Percentiles rank a stretch among this genome's conserved stretches.
These are phyloP conservation scores for Drosophila anomelani DNA, from an alignment of 2,888 invertebrate species.

Conservation along the genomic window DNA sequence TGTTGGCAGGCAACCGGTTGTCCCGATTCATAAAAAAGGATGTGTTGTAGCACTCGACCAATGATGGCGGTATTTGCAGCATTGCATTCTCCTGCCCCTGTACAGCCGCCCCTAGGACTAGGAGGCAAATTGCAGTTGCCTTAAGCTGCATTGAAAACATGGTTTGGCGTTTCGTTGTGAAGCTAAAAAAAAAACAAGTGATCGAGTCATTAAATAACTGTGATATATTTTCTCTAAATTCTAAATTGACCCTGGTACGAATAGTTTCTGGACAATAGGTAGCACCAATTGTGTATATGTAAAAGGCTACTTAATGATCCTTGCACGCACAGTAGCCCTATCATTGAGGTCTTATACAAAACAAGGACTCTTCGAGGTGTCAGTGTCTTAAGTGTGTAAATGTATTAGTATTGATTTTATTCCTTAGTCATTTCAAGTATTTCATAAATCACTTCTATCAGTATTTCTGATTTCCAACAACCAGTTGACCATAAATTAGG, in stretches of 20 bases:
- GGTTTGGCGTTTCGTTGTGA: conserved; percentile 38
- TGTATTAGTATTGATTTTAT: conserved; percentile 43
- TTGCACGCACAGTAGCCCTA: not conserved
- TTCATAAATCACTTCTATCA: not conserved
- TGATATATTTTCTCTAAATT: not conserved
- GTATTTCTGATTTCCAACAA: not conserved
- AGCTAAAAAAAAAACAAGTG: conserved; percentile 23
- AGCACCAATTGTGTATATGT: too few species aligned
- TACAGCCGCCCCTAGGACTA: conserved; percentile 54
- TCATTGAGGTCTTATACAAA: conserved; percentile 42
- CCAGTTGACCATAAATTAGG: too few species aligned
- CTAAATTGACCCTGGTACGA: conserved; percentile 66
- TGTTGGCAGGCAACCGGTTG: conserved; percentile 89
- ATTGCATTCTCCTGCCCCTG: conserved; percentile 87
- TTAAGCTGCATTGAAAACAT: conserved; percentile 50
- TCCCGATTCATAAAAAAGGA: conserved; percentile 87
- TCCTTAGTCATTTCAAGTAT: not conserved
- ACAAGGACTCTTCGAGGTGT: conserved; percentile 45
- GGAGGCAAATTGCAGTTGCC: conserved; percentile 64
- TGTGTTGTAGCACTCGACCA: conserved; percentile 90
- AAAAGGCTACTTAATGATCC: too few species aligned
- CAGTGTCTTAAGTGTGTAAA: conserved; percentile 26
- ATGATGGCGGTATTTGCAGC: conserved; percentile 87
- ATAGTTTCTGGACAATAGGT: conserved; percentile 33
- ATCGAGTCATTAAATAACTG: not conserved